A percentile compares a stretch with the other conserved stretches of the same genome.
Conservation (phyloP, 2,113 vertebrate species). For the Cygnus buccinator region DNA sequence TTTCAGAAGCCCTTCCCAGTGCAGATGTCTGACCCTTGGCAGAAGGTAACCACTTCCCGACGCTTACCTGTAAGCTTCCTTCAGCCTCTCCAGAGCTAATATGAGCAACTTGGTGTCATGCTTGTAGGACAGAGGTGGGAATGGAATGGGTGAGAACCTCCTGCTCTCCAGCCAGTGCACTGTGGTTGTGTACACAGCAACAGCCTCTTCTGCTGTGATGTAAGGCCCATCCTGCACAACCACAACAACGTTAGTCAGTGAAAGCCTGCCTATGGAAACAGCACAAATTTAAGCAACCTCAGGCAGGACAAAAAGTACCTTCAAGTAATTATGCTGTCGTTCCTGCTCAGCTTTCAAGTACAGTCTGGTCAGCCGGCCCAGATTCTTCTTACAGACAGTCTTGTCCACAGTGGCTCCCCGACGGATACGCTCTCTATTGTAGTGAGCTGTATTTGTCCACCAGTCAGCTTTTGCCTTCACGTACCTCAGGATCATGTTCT, state of each 20-base stretch:
- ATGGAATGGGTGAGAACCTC: constrained; percentile 96
- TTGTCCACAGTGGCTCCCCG: constrained; percentile 98
- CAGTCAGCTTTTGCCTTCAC: constrained; percentile 99
- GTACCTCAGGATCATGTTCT: constrained; percentile 98
- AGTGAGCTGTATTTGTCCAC: constrained; percentile 99
- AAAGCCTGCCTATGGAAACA: not conserved
- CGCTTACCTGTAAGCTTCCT: constrained; percentile 96
- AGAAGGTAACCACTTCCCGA: not conserved
- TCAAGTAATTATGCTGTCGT: constrained; percentile 98
- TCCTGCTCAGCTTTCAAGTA: constrained; percentile 99
- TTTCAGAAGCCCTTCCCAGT: not conserved
- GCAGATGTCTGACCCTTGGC: too few relatives aligned
- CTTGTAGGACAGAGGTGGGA: constrained; percentile 96
- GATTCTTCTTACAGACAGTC: constrained; percentile 98
- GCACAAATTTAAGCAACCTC: not conserved
- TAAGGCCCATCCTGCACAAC: constrained; percentile 92
- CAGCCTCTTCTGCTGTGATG: constrained; percentile 98
- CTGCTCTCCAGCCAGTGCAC: constrained; percentile 99
- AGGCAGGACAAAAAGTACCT: constrained; percentile 77
- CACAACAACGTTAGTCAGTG: not conserved
- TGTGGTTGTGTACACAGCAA: constrained; percentile 99
- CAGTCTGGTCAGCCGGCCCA: constrained; percentile 94
- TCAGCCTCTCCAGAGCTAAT: constrained; percentile 94
- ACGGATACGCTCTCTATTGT: constrained; percentile 98
- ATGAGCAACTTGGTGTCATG: constrained; percentile 98